These are phyloP conservation scores for Aphyosemion australe DNA, from an alignment of 2,113 vertebrate species.

Conservation along the genomic window DNA sequence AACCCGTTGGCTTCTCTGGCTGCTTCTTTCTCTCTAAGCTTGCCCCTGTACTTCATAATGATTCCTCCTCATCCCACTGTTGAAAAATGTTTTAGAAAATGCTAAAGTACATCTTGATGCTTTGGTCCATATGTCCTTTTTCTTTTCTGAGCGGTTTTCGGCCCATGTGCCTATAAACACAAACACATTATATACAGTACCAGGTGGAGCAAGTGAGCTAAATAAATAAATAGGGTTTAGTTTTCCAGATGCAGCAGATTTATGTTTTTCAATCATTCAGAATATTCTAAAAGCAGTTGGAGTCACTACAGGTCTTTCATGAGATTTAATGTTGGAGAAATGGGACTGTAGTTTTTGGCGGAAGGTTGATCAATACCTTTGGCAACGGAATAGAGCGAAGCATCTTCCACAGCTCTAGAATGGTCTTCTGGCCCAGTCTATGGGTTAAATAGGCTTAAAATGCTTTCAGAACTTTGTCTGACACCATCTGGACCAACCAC, in stretches of 20 bases:
- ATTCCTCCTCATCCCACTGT: not conserved
- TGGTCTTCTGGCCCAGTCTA: not conserved
- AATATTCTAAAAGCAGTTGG: no score
- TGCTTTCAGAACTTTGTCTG: no score
- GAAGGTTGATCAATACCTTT: not conserved
- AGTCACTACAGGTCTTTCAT: not conserved
- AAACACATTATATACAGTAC: not conserved
- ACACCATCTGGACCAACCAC: no score
- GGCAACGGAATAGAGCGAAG: no score
- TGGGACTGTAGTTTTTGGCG: not conserved
- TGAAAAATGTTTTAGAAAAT: not conserved
- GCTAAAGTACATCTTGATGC: not conserved
- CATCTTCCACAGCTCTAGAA: not conserved
- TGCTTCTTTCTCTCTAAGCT: not conserved
- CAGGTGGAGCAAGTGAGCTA: not conserved
- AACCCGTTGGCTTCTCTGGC: not conserved
- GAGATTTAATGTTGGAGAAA: not conserved
- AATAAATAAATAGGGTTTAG: not conserved
- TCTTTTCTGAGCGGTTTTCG: not conserved
- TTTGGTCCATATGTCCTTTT: not conserved
- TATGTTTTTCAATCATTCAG: not conserved
- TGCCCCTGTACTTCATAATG: not conserved
- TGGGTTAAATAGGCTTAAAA: no score
- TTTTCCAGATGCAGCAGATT: not conserved
- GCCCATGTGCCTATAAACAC: not conserved